Base-by-base conservation (phyloP, 2,113 vertebrate species). In the Dolichallabes microphthalmus region DNA sequence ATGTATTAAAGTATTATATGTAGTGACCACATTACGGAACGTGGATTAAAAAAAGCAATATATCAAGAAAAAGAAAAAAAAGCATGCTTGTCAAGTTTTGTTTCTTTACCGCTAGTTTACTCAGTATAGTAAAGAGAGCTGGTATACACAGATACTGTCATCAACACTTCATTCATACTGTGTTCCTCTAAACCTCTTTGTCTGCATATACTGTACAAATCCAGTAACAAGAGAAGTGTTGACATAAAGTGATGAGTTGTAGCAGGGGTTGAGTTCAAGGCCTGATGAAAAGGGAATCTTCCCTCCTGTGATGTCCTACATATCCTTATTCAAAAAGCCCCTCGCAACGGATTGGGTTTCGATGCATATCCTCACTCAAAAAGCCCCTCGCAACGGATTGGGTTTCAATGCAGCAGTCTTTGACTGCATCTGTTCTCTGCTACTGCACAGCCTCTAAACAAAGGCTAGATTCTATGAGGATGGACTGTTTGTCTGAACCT, bases 201-300 rank as follows among this genome's bases (percentile, higher is more conserved):
- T 91, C 87, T 84, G 77, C 6, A 39, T 2, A 8, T 86, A 93
- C 89, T 2, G 6, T 86, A 93, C 89, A 93, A 91, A 91, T 83
- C 86, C 85, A 79, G 84, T 76, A 90, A 94, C 91, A 92, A 90
- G 78, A 55, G 85, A 68, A 85, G 81, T 87, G 90, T 89, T 92
- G 93, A 93, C 90, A 82, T 92, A 92, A 94, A 93, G 80, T 61
- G 88, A 92, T 92, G 88, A 85, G 78, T 82, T 79, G 79, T 66
- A 82, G 81, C 86, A 75, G 83, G 89, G 89, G 90, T 88, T n/a
- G 83, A 89, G 86, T 73, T 85, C 74, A 71, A 7, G 58, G 52
- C 85, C 63, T 35, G 82, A 84, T 83, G 86, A 86, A 89, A 87
- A 90, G 77, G 76, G 27, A 87, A 86, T 83, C 90, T 82, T 87